Evolutionary conservation across 2,797 vertebrate genomes (phyloP).

Genomic region (Tangara arthus): DNA sequence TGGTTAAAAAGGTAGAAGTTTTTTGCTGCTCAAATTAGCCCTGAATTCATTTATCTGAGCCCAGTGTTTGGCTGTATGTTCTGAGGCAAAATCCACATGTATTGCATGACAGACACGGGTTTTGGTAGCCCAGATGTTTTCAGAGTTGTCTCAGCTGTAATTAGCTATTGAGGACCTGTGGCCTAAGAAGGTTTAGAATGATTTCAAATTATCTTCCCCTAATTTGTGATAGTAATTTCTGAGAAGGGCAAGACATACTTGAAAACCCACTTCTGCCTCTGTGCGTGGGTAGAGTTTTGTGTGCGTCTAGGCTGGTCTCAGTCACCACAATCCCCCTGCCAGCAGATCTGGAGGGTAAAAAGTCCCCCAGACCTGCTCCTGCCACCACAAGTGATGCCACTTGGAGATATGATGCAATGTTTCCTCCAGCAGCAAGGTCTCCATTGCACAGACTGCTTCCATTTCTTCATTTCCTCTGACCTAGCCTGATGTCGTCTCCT

Average conservation of each 20-base stretch:
- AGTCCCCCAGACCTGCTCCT: background rate
- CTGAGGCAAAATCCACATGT: fast-evolving
- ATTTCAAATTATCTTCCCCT: background rate
- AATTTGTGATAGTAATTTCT: background rate
- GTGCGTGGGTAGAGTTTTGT: background rate
- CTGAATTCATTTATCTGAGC: background rate
- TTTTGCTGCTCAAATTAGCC: background rate
- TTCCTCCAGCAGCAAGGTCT: conserved; percentile 5
- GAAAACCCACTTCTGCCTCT: background rate
- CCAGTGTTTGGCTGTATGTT: background rate
- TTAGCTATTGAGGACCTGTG: background rate
- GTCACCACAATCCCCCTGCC: fast-evolving
- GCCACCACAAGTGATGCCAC: fast-evolving
- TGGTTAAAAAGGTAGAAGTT: background rate
- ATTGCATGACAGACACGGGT: fast-evolving
- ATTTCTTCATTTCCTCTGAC: conserved; percentile 39
- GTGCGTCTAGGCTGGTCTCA: background rate
- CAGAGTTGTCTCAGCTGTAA: background rate
- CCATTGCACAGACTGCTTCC: background rate
- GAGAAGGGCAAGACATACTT: background rate
- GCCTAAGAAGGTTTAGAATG: background rate
- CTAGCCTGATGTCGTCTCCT: background rate
- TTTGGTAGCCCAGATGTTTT: background rate
- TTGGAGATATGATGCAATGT: background rate
- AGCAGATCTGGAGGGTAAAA: background rate